phyloP scores from a whole-genome alignment of 2,888 invertebrate genomes.

The Schrankia costaestrigalis region DNA sequence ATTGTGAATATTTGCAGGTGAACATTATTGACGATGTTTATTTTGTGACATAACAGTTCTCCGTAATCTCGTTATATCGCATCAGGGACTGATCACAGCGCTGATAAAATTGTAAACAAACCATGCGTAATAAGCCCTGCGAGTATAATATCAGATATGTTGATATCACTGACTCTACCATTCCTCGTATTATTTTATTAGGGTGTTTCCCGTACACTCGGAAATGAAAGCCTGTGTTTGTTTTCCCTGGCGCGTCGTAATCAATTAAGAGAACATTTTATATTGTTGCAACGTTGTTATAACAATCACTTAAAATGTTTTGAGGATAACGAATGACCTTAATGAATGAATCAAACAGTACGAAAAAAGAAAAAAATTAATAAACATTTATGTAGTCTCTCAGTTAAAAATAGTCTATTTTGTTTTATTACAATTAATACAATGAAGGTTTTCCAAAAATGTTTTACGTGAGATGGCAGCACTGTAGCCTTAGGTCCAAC shows the following conservation, averaged over 20 bases:
- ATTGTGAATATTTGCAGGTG: no score
- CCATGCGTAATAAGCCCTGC: slow-evolving; percentile 21
- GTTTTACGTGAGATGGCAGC: no score
- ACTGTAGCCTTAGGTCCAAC: no score
- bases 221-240: slow-evolving; percentile 21
- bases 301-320: no score
- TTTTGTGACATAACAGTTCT: slow-evolving; percentile 29
- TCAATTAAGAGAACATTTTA: slow-evolving; percentile 14
- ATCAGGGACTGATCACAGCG: slow-evolving; percentile 28
- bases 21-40: slow-evolving; percentile 22
- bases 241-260: slow-evolving; percentile 10
- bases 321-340: no score
- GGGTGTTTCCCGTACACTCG: slow-evolving; percentile 12
- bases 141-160: slow-evolving; percentile 13
- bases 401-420: no score
- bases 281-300: slow-evolving; percentile 9
- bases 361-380: no score
- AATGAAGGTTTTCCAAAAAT: no score
- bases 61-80: slow-evolving; percentile 33
- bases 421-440: no score
- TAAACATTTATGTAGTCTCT: no score
- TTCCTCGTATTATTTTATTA: slow-evolving; percentile 9
- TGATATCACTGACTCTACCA: slow-evolving; percentile 6
- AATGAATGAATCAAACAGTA: no score
- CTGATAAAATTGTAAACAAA: slow-evolving; percentile 38